A percentile compares a stretch with the other conserved stretches of the same genome.
Conservation (phyloP, 2,113 vertebrate species). For the Tetrax tetrax region DNA sequence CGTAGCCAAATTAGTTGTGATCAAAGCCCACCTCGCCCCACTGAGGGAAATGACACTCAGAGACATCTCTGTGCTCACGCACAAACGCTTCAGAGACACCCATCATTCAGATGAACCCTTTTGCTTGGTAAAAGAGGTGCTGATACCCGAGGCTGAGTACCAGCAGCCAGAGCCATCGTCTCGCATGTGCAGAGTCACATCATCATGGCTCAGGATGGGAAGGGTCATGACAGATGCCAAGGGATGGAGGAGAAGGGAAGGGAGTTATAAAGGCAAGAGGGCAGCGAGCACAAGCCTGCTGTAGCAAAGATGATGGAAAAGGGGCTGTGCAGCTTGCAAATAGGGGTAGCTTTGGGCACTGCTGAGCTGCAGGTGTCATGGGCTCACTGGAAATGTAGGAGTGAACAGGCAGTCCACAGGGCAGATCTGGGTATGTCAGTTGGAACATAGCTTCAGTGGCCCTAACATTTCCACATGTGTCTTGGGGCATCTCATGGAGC, state of each 20-base stretch:
- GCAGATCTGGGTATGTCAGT: background rate
- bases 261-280: background rate
- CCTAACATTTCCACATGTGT: background rate
- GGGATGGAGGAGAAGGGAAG: background rate
- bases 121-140: background rate
- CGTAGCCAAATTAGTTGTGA: background rate
- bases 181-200: background rate
- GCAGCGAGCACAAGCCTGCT: background rate
- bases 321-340: background rate
- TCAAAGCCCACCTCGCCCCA: background rate
- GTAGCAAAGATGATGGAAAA: background rate
- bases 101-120: background rate
- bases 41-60: background rate
- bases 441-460: background rate
- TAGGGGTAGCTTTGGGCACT: background rate
- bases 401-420: background rate
- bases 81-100: background rate
- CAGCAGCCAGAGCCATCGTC: background rate
- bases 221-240: fast-evolving
- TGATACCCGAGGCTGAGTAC: background rate
- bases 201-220: background rate
- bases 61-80: background rate
- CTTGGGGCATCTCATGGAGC: background rate
- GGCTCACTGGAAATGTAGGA: background rate
- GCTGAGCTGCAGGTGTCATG: background rate